Evolutionary conservation across 2,888 invertebrate species (phyloP).

Genomic region (Aplocera efformata): DNA sequence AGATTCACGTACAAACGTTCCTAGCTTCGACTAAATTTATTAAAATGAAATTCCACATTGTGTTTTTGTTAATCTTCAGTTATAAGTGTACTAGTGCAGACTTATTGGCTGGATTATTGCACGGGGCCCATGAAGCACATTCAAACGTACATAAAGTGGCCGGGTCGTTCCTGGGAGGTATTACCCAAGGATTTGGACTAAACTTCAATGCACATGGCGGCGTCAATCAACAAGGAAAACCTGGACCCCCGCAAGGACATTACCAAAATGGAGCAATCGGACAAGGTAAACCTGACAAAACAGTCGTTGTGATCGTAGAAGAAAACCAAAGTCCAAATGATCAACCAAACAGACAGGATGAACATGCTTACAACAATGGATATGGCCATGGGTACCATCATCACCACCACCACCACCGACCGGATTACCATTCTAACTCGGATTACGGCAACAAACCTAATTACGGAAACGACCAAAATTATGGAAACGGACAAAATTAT

Average conservation of each 20-base stretch:
- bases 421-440: constrained; percentile 1
- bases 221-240: constrained; percentile 19
- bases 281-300: constrained; percentile 34
- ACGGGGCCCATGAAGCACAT: constrained; percentile 39
- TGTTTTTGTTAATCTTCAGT: constrained; percentile 32
- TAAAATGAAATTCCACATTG: constrained; percentile 24
- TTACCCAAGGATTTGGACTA: constrained; percentile 37
- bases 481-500: constrained; percentile 14
- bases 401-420: constrained; percentile 25
- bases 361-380: constrained; percentile 17
- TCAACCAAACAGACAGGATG: constrained; percentile 16
- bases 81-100: constrained; percentile 35
- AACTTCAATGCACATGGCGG: constrained; percentile 37
- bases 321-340: constrained; percentile 21
- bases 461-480: constrained; percentile 11
- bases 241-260: constrained; percentile 4
- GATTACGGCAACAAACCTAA: constrained; percentile 2
- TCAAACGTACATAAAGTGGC: constrained; percentile 44
- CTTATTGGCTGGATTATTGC: constrained; percentile 37
- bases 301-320: constrained; percentile 42
- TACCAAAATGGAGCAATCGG: constrained; percentile 22
- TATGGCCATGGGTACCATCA: constrained; percentile 32
- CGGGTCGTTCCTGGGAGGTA: constrained; percentile 44
- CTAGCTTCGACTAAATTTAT: not conserved
- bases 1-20: constrained; percentile 26